Conservation (phyloP, 2,888 invertebrate species). For the Bombyx huttoni region DNA sequence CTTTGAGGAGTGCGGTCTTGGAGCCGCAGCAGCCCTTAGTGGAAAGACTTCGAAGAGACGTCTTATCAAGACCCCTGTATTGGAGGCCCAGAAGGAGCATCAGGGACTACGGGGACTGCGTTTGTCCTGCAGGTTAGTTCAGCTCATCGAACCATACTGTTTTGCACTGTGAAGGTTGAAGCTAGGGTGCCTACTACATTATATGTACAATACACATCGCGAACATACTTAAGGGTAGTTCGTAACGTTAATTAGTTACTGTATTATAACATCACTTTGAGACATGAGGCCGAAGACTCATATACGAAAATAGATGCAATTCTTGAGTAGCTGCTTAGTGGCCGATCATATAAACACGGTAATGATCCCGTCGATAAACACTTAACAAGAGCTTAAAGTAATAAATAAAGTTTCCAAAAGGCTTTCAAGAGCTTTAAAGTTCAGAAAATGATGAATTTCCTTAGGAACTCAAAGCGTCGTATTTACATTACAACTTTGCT, state of each 20-base stretch:
- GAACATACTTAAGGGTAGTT: too few relatives aligned
- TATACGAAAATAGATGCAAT: too few relatives aligned
- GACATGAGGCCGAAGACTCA: too few relatives aligned
- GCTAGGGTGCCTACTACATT: too few relatives aligned
- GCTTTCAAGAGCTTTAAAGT: constrained; percentile 1
- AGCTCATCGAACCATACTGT: neutral
- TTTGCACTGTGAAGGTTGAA: too few relatives aligned
- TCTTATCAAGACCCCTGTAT: constrained; percentile 46
- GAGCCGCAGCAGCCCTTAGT: constrained; percentile 68
- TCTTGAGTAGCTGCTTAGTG: too few relatives aligned
- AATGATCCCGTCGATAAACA: neutral
- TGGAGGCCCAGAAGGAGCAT: constrained; percentile 58
- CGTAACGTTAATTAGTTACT: too few relatives aligned
- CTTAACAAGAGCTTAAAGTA: neutral
- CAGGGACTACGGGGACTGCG: constrained; percentile 76
- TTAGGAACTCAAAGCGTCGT: constrained; percentile 1
- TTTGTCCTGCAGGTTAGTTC: constrained; percentile 78
- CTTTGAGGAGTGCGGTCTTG: constrained; percentile 63
- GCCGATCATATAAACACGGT: too few relatives aligned
- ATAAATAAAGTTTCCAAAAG: neutral
- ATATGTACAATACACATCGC: too few relatives aligned
- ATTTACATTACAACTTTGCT: neutral
- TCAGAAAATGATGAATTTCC: neutral
- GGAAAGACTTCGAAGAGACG: constrained; percentile 69
- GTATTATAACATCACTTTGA: too few relatives aligned